phyloP scores from a whole-genome alignment of 2,797 vertebrate species.

The Enteromius mattozi region DNA sequence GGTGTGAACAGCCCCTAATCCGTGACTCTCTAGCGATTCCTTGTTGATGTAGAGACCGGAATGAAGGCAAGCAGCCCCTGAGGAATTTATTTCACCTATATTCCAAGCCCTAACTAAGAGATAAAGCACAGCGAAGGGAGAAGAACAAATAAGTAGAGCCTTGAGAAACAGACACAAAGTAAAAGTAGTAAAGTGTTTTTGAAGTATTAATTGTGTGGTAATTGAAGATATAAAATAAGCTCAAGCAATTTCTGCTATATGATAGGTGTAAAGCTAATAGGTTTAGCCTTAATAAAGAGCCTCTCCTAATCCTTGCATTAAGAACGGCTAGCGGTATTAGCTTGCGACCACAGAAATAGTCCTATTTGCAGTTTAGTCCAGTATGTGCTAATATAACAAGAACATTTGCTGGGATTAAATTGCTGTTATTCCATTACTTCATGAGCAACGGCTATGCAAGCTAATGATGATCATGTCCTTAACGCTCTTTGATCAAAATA shows the following conservation, averaged over 20 bases:
- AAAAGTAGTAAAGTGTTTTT: constrained; percentile 7
- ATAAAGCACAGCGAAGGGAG: neutral
- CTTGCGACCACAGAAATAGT: constrained; percentile 38
- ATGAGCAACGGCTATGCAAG: neutral
- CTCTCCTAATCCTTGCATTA: constrained; percentile 51
- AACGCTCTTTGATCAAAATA: constrained; percentile 46
- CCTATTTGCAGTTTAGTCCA: constrained; percentile 37
- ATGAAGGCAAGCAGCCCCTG: neutral
- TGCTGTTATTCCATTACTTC: neutral
- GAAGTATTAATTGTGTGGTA: constrained; percentile 34
- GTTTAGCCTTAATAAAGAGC: constrained; percentile 53
- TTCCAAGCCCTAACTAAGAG: neutral
- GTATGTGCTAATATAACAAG: constrained; percentile 23
- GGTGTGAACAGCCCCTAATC: constrained; percentile 24
- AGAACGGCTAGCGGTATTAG: constrained; percentile 32
- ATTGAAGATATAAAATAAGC: constrained; percentile 48
- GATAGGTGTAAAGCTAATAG: constrained; percentile 52
- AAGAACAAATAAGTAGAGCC: neutral
- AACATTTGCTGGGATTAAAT: constrained; percentile 23
- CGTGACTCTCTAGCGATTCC: neutral
- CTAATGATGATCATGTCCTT: constrained; percentile 1
- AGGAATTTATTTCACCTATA: constrained; percentile 7
- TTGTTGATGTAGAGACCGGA: neutral
- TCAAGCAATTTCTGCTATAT: constrained; percentile 38
- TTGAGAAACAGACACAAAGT: neutral